Base-by-base conservation (phyloP, 2,888 invertebrate genomes). In the Lycophotia porphyrea region DNA sequence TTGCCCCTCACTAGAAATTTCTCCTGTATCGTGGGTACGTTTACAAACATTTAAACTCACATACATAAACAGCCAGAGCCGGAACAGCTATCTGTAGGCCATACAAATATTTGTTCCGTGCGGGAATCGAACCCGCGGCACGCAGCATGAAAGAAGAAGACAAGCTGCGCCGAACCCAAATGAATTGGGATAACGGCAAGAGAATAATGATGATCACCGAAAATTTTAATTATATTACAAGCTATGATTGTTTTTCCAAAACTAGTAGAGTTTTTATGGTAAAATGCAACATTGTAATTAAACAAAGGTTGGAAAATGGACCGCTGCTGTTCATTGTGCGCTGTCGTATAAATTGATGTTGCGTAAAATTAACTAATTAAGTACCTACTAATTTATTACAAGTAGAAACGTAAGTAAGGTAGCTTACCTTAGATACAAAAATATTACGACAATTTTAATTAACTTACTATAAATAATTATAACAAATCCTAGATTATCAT, bases 301-400 rank as follows among this genome's bases (percentile, higher is more conserved):
- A 31, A 58, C 27, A n/a, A 39, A 15, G 8, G 39, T 39, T 7
- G 4, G n/a, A 63, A 63, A 39, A 8, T 24, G 18, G 18, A 39
- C n/a, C 4, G n/a, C 63, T 27, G n/a, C 39, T 39, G n/a, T n/a
- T 34, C 15, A 39, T 39, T 74, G 24, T 21, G 60, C 5, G 18
- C 27, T 73, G 34, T 55, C 58, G 24, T 58, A 47, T 39, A 74
- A 73, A 60, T 74, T 31, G 21, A 39, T 47, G 36, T 21, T n/a
- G 31, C 74, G 60, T 74, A n/a, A 47, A 74, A 74, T 74, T 47
- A 47, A 74, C 36, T 24, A 70, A 49, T 71, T 71, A 27, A 47
- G 70, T 47, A 18, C 47, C 24, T 47, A 27, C 44, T 69, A 24
- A 63, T 39, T 36, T n/a, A 60, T 21, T 9, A 49, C 27, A n/a